These are phyloP conservation scores for Nyctibius grandis DNA, from an alignment of 2,797 vertebrate species.

Conservation along the genomic window DNA sequence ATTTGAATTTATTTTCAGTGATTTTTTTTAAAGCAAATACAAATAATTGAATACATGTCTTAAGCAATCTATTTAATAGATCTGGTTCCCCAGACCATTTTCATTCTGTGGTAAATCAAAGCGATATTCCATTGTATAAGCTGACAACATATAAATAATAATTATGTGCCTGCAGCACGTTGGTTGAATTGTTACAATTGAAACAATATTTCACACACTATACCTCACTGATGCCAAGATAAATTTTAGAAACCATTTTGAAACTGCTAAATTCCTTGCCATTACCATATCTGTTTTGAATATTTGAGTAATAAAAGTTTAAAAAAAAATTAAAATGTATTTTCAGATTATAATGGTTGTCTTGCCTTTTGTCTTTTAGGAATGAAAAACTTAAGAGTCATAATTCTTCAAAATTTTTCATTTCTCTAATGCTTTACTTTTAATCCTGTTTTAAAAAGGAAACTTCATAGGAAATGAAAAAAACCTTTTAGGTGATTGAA, in stretches of 20 bases:
- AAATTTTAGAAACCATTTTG: not conserved
- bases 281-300: not conserved
- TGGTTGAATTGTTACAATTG: not conserved
- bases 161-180: not conserved
- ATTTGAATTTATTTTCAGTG: not conserved
- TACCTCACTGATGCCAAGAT: not conserved
- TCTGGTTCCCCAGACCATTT: not conserved
- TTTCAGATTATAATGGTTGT: not conserved
- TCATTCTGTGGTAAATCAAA: not conserved
- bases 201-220: not conserved
- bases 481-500: not conserved
- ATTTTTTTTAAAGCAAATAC: not conserved
- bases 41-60: not conserved
- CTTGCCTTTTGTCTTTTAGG: not conserved
- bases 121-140: not conserved
- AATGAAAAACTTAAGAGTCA: not conserved
- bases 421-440: not conserved
- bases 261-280: not conserved
- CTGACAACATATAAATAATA: not conserved
- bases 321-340: not conserved
- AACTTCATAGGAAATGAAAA: not conserved
- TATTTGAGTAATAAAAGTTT: not conserved
- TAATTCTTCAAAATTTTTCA: not conserved
- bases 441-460: not conserved
- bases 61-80: not conserved